phyloP scores from a whole-genome alignment of 1,140 invertebrate species.

The Drosophila lacertosa region DNA sequence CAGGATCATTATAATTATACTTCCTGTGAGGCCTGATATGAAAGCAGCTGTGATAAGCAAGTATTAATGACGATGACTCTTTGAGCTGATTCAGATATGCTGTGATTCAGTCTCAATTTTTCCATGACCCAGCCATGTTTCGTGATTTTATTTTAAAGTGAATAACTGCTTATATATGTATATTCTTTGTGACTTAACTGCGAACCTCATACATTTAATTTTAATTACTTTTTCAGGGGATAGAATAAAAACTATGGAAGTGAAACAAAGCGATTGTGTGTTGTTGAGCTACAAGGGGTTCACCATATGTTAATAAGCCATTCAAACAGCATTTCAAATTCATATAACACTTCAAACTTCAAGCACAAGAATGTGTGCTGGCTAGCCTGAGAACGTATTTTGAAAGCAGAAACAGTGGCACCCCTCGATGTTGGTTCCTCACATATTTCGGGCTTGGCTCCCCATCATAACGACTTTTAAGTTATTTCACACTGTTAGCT shows the following conservation, averaged over 20 bases:
- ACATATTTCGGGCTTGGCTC: conserved; percentile 26
- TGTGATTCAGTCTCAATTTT: conserved; percentile 2
- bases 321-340: conserved; percentile 61
- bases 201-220: not conserved
- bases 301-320: conserved; percentile 69
- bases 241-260: not conserved
- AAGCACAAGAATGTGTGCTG: conserved; percentile 39
- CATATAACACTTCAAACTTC: conserved; percentile 60
- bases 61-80: conserved; percentile 13
- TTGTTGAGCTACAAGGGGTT: conserved; percentile 36
- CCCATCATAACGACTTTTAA: conserved; percentile 20
- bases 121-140: not conserved
- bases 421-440: conserved; percentile 48
- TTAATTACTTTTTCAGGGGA: conserved; percentile 12
- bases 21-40: conserved; percentile 60
- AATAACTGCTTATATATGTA: conserved; percentile 1
- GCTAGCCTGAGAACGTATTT: conserved; percentile 50
- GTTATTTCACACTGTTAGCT: conserved; percentile 41
- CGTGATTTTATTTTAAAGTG: not conserved
- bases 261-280: conserved; percentile 20
- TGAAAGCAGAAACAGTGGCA: conserved; percentile 61
- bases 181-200: conserved; percentile 4
- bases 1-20: conserved; percentile 18
- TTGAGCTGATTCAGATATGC: conserved; percentile 26
- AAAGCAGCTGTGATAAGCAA: conserved; percentile 6